These are phyloP conservation scores for Ferrisia virgata DNA, from an alignment of 2,888 invertebrate genomes.

Conservation along the genomic window DNA sequence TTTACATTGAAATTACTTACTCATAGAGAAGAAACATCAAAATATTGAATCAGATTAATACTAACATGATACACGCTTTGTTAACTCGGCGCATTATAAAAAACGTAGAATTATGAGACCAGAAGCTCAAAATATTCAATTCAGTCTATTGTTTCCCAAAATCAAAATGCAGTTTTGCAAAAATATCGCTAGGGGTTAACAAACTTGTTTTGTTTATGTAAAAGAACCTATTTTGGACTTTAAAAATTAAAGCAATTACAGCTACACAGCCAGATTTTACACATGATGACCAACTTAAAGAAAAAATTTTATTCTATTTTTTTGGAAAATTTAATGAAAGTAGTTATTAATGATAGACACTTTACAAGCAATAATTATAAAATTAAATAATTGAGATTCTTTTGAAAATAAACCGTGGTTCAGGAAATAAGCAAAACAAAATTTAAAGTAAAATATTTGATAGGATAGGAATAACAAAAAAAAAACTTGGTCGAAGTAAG, in stretches of 20 bases:
- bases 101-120: slow-evolving; percentile 13
- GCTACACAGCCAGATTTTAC: background rate
- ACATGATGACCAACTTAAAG: background rate
- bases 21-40: background rate
- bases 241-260: background rate
- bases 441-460: too few species aligned
- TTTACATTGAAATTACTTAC: background rate
- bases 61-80: background rate
- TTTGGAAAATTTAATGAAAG: too few species aligned
- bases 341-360: too few species aligned
- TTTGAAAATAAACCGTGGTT: too few species aligned
- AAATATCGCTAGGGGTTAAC: slow-evolving; percentile 20
- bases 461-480: too few species aligned
- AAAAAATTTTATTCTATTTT: background rate
- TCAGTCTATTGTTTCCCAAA: slow-evolving; percentile 40
- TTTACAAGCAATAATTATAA: too few species aligned
- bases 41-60: background rate
- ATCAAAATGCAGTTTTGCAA: slow-evolving; percentile 37
- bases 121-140: background rate
- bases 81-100: background rate
- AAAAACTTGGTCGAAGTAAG: too few species aligned
- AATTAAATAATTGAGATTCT: too few species aligned
- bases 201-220: slow-evolving; percentile 18
- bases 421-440: too few species aligned
- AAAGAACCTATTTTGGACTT: background rate